Evolutionary conservation across 2,797 vertebrate genomes (phyloP), one percentile per base, ranked within the genome.

Genomic region (Channa striata): DNA sequence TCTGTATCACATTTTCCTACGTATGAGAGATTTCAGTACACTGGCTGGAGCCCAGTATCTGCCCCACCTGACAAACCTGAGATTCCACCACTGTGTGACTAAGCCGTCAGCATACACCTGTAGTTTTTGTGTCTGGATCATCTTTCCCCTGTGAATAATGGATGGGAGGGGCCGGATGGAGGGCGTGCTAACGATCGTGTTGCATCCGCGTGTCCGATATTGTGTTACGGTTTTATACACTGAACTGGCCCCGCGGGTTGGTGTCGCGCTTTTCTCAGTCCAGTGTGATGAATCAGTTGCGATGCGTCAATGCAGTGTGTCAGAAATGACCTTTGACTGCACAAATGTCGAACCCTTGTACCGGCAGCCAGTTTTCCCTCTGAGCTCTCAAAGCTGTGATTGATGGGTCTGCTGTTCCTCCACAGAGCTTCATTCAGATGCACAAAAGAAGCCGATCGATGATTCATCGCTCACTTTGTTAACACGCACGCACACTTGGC

Each of bases 91-190:
- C 25, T 30, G 2, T 30, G 0, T 30, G 36, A 9, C 36, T 9
- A 8, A 37, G 4, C 36, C 10, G 36, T 37, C 11, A 37, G 10
- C 8, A 9, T 37, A 1, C 11, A 16, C 36, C 51, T 46, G 20
- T 8, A 13, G 17, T 25, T 56, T 61, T 16, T 64, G 66, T 68
- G 3, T 70, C 46, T 50, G 47, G 19, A 8, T 71, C 43, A 16
- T 68, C 66, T 85, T 85, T 87, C 86, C 79, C 49, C 70, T 69
- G 56, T 89, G 61, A 89, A 91, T 91, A 86, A 89, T 89, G 51
- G 78, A 89, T 87, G 2, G 34, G 23, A 17, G 5, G 30, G 34
- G 42, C 17, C 16, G 33, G 37, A 23, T 25, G 59, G 30, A 42
- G 48, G 54, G 36, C 23, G 20, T 6, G 37, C 6, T 8, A 6